phyloP scores from a whole-genome alignment of 2,113 vertebrate species.

The Ictidomys tridecemlineatus region DNA sequence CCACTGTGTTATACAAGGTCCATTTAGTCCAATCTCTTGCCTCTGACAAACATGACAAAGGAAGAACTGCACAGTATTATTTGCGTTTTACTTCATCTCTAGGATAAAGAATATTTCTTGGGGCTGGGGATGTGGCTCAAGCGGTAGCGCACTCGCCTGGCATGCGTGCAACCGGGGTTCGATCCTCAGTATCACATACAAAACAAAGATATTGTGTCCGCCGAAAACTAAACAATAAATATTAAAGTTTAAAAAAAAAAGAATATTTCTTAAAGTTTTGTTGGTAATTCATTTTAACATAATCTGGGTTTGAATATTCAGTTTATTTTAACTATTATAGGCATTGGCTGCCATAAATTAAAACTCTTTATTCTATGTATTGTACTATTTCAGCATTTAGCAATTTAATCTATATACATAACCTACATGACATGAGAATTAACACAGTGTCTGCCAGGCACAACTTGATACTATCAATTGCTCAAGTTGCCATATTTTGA shows the following conservation, averaged over 20 bases:
- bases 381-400: conserved; percentile 36
- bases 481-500: neutral
- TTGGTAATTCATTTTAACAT: neutral
- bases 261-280: neutral
- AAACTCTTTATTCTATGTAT: neutral
- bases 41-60: neutral
- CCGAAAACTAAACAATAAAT: no score
- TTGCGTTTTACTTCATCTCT: neutral
- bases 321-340: neutral
- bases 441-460: neutral
- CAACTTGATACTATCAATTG: neutral
- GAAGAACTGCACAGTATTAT: neutral
- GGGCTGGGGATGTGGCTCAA: no score
- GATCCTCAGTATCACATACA: no score
- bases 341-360: neutral
- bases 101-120: neutral
- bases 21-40: neutral
- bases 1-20: neutral
- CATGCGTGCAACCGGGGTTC: no score
- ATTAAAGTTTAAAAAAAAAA: no score
- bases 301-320: conserved; percentile 40
- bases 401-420: conserved; percentile 19
- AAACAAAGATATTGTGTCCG: no score
- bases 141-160: no score
- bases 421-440: neutral